Evolutionary conservation across 2,888 invertebrate species (phyloP).

Genomic region (Lapara coniferarum): DNA sequence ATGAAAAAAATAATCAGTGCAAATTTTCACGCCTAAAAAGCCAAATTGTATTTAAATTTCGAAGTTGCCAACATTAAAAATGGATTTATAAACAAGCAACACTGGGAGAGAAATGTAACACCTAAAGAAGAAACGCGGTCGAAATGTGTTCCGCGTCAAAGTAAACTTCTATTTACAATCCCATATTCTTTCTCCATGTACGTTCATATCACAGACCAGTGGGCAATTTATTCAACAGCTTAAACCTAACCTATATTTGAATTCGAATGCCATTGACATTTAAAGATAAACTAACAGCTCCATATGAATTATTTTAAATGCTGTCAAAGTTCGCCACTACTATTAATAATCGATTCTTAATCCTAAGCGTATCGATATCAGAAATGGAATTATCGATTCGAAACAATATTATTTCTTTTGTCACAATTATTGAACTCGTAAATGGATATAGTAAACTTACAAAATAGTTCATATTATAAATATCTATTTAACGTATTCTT

Average conservation of each 20-base stretch:
- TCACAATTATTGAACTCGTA: neutral
- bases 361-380: neutral
- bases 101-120: conserved; percentile 14
- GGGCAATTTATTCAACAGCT: conserved; percentile 48
- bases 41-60: conserved; percentile 54
- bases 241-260: conserved; percentile 46
- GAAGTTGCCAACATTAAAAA: conserved; percentile 13
- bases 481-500: no score
- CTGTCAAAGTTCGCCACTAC: neutral
- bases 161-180: conserved; percentile 29
- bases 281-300: neutral
- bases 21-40: conserved; percentile 54
- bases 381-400: neutral
- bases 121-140: neutral
- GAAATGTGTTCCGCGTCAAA: neutral
- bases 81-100: conserved; percentile 18
- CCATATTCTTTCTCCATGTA: conserved; percentile 40
- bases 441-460: no score
- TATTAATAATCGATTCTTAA: conserved; percentile 1
- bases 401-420: neutral
- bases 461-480: no score
- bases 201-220: conserved; percentile 65
- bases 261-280: conserved; percentile 32
- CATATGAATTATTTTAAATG: neutral
- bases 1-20: conserved; percentile 47